phyloP scores from a whole-genome alignment of 2,113 vertebrate genomes.

The Arvicanthis niloticus region DNA sequence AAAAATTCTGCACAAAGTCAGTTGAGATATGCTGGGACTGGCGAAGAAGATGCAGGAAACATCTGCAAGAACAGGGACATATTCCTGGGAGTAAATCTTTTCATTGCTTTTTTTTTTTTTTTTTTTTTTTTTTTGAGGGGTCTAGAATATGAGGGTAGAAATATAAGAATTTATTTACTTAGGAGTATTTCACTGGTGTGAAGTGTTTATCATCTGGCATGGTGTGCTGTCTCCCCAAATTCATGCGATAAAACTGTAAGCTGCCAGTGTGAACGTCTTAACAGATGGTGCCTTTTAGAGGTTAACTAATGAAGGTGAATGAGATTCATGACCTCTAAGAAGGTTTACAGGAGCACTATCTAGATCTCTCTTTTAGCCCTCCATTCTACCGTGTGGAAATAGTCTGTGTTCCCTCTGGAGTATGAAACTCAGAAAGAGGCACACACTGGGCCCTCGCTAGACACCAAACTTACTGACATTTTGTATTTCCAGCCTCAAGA shows the following conservation, averaged over 20 bases:
- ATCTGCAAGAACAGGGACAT: neutral
- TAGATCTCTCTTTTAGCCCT: neutral
- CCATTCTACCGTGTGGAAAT: too few relatives aligned
- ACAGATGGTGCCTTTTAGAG: neutral
- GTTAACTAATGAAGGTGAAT: neutral
- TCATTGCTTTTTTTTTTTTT: neutral
- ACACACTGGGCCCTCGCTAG: neutral
- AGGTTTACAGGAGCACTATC: too few relatives aligned
- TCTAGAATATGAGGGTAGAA: neutral
- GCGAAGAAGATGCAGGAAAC: neutral
- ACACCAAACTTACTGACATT: neutral
- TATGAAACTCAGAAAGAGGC: neutral
- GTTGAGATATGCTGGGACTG: neutral
- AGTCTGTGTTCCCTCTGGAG: neutral
- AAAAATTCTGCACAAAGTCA: neutral
- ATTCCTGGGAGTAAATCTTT: neutral
- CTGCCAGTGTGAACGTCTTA: neutral
- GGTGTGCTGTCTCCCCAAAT: neutral
- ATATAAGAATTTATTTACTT: conserved; percentile 1
- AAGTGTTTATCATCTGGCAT: neutral
- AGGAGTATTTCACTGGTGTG: neutral
- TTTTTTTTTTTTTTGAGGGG: neutral
- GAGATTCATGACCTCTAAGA: neutral
- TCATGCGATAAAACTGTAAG: neutral
- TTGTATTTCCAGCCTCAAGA: neutral